Conservation (phyloP, 1,140 invertebrate species). For the Orussus abietinus region DNA sequence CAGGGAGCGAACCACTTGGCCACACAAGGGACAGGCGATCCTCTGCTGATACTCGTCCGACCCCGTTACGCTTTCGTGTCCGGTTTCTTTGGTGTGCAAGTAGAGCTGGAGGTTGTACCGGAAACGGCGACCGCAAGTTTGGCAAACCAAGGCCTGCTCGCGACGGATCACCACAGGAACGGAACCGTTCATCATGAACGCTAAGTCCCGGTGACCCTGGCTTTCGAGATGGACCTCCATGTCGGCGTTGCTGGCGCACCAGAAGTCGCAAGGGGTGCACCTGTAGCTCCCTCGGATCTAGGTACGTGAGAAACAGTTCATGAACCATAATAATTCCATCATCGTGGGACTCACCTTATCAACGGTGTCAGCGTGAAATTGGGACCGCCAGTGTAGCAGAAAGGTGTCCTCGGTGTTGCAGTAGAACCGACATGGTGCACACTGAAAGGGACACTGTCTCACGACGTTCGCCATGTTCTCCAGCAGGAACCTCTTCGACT, state of each 20-base stretch:
- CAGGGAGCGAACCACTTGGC: constrained; percentile 57
- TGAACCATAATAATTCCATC: constrained; percentile 21
- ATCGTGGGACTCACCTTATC: constrained; percentile 45
- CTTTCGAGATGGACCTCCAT: constrained; percentile 70
- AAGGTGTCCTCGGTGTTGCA: constrained; percentile 73
- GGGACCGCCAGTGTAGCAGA: constrained; percentile 69
- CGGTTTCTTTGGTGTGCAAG: constrained; percentile 57
- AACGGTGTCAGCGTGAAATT: constrained; percentile 56
- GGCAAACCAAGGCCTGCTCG: constrained; percentile 60
- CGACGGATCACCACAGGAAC: constrained; percentile 76
- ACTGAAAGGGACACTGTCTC: constrained; percentile 78
- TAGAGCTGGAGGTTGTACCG: constrained; percentile 69
- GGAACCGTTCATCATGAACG: constrained; percentile 70
- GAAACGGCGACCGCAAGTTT: constrained; percentile 61
- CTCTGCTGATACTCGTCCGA: constrained; percentile 64
- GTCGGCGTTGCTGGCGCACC: constrained; percentile 60
- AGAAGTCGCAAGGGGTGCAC: constrained; percentile 74
- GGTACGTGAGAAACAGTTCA: background rate
- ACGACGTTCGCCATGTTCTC: constrained; percentile 75
- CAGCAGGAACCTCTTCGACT: constrained; percentile 61
- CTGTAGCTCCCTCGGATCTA: constrained; percentile 59
- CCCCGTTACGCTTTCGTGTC: constrained; percentile 54
- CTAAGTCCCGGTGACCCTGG: constrained; percentile 65
- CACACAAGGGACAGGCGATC: constrained; percentile 59
- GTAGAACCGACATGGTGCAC: constrained; percentile 77